Evolutionary conservation across 2,797 vertebrate genomes (phyloP), one percentile per base, ranked within the genome.

Genomic region (Gambusia yucatana): DNA sequence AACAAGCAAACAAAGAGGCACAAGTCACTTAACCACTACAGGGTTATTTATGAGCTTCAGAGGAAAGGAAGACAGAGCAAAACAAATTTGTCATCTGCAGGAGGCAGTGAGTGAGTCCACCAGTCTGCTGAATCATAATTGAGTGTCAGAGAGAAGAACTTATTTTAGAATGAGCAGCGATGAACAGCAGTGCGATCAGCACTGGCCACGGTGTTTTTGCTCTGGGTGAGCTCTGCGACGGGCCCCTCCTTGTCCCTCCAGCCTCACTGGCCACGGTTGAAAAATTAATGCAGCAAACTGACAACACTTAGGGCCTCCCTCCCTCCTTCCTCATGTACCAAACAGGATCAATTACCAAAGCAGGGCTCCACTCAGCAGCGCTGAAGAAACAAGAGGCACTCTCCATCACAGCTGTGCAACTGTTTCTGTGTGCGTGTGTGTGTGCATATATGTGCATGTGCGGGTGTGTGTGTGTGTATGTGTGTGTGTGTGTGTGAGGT

Each of bases 261-360:
- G 89, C 89, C 90, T 90, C 89, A 72, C 88, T 76, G 89, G 91
- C 90, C 90, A 79, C 39, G 73, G 92, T 91, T 96, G 95, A 96
- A 95, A 95, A 95, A 96, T 95, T 90, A 95, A 95, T 96, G 94
- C 94, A 94, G 93, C 93, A 96, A 95, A 94, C 89, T 93, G 92
- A 92, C 92, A 91, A 94, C 84, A 93, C 93, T 95, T 94, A 92
- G 90, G 93, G 90, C 90, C 94, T 90, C 86, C 76, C 85, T 82
- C 88, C 84, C 74, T 39, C 84, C 65, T 87, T 79, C 85, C 88
- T 84, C 76, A 84, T 90, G 91, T 92, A 93, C 91, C 92, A 93
- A 93, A 93, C 94, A 94, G 94, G 95, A 96, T 96, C 95, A 95
- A 96, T 96, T 96, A 96, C 94, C 82, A 88, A 90, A 93, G 91